Evolutionary conservation across 2,888 invertebrate genomes (phyloP), one percentile per base, ranked within the genome.

Genomic region (Drosophila ochracea): DNA sequence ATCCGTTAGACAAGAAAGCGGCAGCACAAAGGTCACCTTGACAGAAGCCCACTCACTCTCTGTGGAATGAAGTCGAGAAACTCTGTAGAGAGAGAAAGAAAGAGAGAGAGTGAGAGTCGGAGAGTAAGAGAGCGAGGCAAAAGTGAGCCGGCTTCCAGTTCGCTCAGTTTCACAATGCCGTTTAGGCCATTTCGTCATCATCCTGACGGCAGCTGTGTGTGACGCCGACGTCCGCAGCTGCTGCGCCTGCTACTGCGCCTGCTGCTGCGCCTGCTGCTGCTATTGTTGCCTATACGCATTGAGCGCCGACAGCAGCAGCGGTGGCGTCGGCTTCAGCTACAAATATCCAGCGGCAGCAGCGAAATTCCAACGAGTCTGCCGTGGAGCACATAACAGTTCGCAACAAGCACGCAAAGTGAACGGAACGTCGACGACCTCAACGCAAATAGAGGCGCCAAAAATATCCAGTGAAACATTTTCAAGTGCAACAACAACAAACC

Each of bases 131-230:
- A 43, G 43, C 41, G 69, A 58, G 60, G 35, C 25, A 54, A 25
- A 47, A 9, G 33, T 5, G 69, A 70, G 62, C 65, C 64, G 80
- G 61, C 47, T 60, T 13, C 37, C 41, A 33, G 47, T 35, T 59
- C 41, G 70, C 71, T 66, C 76, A 71, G 77, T 91, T 91, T 82
- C 90, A 87, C 80, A 78, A 80, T 43, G 70, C 43, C 55, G 62
- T 75, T 73, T 68, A 65, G 78, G 80, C 82, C 69, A 82, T 91
- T 91, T 91, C 91, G 83, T 91, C 91, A 91, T 82, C 86, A 78
- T 84, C 83, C 90, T 89, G 80, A 50, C 59, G 61, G 54, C 47
- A 67, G 47, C 61, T 37, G 61, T 25, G 43, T 25, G 47, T 19
- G 39, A 35, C 13, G 65, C 41, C 13, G 28, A 54, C 19, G 31